Percentiles rank a stretch among this genome's conserved stretches.
These are phyloP conservation scores for Lasioglossum marginatum DNA, from an alignment of 2,888 invertebrate genomes.

Conservation along the genomic window DNA sequence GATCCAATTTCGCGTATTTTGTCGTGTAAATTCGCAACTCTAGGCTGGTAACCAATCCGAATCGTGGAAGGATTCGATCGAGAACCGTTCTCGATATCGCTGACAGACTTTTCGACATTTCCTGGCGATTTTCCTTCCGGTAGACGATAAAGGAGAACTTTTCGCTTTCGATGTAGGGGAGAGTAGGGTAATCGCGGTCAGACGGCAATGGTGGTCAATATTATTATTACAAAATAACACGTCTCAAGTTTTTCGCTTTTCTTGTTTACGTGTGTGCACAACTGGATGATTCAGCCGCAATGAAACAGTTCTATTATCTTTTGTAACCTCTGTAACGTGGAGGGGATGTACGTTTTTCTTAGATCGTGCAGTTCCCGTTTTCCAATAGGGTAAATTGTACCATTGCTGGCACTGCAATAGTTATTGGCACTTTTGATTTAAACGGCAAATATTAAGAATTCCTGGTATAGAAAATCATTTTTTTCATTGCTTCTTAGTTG, in stretches of 20 bases:
- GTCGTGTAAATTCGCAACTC: slow-evolving; percentile 50
- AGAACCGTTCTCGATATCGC: slow-evolving; percentile 37
- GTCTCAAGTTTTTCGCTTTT: neutral
- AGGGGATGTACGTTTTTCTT: no score
- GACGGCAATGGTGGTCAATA: neutral
- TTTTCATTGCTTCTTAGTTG: no score
- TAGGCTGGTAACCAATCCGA: slow-evolving; percentile 26
- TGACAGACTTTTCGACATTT: slow-evolving; percentile 28
- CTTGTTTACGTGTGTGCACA: neutral
- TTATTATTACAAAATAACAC: no score
- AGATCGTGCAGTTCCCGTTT: no score
- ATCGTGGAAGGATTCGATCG: slow-evolving; percentile 43
- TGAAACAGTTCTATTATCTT: no score
- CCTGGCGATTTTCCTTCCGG: slow-evolving; percentile 19
- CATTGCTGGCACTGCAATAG: no score
- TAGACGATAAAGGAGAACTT: neutral
- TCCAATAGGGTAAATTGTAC: no score
- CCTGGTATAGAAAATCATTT: no score
- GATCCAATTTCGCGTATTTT: slow-evolving; percentile 62
- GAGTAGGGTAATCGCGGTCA: neutral
- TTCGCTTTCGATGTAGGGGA: neutral
- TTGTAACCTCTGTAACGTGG: no score
- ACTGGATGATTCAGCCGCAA: no score
- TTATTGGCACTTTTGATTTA: no score
- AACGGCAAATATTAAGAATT: no score